Percentiles rank a stretch among this genome's conserved stretches.
Evolutionary conservation across 2,113 vertebrate species (phyloP).

Genomic region (Rhinichthys klamathensis): DNA sequence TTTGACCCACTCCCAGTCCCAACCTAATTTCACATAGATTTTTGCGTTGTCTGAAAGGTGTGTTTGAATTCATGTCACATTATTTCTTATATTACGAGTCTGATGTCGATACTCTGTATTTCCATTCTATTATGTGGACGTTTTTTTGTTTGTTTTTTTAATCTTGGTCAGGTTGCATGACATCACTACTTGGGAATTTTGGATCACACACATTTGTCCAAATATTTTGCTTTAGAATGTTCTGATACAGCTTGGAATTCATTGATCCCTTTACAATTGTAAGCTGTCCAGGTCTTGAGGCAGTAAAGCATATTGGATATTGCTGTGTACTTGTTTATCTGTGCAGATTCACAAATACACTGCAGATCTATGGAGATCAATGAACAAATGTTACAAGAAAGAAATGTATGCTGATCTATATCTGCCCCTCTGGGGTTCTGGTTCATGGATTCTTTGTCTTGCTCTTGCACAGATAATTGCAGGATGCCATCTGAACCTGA

Average conservation of each 20-base stretch:
- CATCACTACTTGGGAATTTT: background rate
- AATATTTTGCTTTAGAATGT: slow-evolving; percentile 2
- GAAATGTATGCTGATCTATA: background rate
- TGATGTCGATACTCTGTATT: background rate
- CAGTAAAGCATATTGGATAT: slow-evolving; percentile 7
- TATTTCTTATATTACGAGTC: no score
- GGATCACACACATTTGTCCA: background rate
- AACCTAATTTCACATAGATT: background rate
- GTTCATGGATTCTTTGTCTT: background rate
- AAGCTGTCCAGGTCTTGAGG: background rate
- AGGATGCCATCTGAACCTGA: background rate
- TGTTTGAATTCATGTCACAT: slow-evolving; percentile 5
- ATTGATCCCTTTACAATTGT: slow-evolving; percentile 1
- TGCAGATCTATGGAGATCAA: background rate
- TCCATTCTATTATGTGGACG: background rate
- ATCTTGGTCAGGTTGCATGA: background rate
- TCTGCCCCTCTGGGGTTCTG: background rate
- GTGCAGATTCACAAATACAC: background rate
- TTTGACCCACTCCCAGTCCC: background rate
- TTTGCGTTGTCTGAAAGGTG: background rate
- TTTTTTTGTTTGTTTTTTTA: background rate
- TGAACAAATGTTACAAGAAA: background rate
- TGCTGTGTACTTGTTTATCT: background rate
- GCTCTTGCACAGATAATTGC: background rate
- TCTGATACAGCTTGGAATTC: background rate